These are phyloP conservation scores for Holothuria leucospilota DNA, from an alignment of 53 echinoderm and acorn worm species.

Conservation along the genomic window DNA sequence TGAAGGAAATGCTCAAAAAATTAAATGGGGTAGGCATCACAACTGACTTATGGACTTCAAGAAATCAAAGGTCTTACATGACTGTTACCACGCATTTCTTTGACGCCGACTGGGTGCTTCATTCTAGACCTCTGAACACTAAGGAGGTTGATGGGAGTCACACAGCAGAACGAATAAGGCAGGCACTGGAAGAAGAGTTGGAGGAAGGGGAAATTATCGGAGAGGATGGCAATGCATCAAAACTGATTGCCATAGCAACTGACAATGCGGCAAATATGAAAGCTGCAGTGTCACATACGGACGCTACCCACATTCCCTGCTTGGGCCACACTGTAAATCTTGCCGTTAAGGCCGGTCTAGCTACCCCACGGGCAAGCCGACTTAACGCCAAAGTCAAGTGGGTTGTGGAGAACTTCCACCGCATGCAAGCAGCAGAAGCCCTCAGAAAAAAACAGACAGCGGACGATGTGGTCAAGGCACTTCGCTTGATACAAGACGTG, in stretches of 20 bases:
- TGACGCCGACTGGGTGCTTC: constrained; percentile 6
- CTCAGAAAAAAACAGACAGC: too few species aligned
- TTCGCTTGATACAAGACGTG: constrained; percentile 17
- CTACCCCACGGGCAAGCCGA: constrained; percentile 14
- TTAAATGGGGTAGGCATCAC: not conserved
- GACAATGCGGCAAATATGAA: constrained; percentile 22
- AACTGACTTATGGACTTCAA: constrained; percentile 12
- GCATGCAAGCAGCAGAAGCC: too few species aligned
- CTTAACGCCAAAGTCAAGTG: not conserved
- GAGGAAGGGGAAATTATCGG: not conserved
- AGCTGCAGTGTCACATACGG: not conserved
- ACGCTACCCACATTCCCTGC: constrained; percentile 1
- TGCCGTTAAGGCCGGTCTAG: not conserved
- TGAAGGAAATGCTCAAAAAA: not conserved
- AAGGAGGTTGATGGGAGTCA: constrained; percentile 11
- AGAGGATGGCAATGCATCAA: not conserved
- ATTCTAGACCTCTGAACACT: constrained; percentile 23
- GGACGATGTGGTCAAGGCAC: not conserved
- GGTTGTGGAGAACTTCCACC: not conserved
- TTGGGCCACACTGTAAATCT: constrained; percentile 9
- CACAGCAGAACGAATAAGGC: not conserved
- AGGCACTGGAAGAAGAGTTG: constrained; percentile 8
- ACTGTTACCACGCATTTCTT: constrained; percentile 15
- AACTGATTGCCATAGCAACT: constrained; percentile 17
- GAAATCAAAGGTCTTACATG: constrained; percentile 6